These are phyloP conservation scores for Chloroceryle aenea DNA, from an alignment of 2,113 vertebrate genomes.

Conservation along the genomic window DNA sequence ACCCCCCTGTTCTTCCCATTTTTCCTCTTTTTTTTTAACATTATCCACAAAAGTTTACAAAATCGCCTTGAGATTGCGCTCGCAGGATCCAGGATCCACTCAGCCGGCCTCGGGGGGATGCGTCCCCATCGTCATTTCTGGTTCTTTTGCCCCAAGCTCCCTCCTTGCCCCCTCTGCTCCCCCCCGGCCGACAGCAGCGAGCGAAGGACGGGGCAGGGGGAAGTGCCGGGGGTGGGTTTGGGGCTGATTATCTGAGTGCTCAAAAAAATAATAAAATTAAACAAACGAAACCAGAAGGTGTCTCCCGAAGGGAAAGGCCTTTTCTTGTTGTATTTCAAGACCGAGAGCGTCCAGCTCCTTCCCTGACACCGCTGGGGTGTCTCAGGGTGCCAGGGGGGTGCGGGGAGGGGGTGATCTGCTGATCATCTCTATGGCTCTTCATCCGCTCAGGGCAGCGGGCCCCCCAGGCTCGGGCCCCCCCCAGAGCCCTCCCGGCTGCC, in stretches of 20 bases:
- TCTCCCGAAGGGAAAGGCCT: constrained; percentile 4
- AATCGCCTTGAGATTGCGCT: background rate
- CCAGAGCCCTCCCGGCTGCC: background rate
- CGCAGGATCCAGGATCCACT: background rate
- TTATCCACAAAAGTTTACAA: constrained; percentile 21
- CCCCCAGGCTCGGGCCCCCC: rapidly evolving
- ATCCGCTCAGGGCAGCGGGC: background rate
- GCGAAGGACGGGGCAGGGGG: background rate
- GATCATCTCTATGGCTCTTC: constrained; percentile 33
- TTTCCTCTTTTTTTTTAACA: background rate
- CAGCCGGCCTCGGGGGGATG: background rate
- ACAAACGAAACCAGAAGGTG: background rate
- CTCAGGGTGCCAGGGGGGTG: background rate
- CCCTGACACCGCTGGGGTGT: background rate
- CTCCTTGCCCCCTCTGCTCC: background rate
- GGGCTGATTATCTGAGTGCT: background rate
- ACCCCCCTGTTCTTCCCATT: background rate
- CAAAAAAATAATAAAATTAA: background rate
- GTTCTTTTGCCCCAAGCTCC: background rate
- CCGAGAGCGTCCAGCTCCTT: background rate
- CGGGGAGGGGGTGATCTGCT: background rate
- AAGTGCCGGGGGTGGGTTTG: background rate
- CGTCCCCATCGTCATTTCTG: background rate
- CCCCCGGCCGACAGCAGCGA: background rate
- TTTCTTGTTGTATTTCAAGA: background rate